Percentiles rank a stretch among this genome's conserved stretches.
phyloP scores from a whole-genome alignment of 1,140 invertebrate genomes.

The Palaemon carinicauda region DNA sequence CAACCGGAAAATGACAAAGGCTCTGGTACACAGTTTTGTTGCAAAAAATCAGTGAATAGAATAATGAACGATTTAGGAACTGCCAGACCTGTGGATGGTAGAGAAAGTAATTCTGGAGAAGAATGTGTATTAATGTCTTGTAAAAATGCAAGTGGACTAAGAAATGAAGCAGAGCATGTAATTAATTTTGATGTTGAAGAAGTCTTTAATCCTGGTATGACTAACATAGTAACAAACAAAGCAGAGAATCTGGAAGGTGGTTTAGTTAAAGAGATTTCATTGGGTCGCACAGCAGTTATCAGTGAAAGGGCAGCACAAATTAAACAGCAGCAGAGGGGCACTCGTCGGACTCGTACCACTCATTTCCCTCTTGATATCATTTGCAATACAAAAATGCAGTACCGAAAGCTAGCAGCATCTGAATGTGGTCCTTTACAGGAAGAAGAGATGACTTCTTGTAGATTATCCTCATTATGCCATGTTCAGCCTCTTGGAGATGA shows the following conservation, averaged over 20 bases:
- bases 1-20: too few species aligned
- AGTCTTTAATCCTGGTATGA: too few species aligned
- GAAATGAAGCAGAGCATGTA: too few species aligned
- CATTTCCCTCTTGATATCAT: constrained; percentile 43
- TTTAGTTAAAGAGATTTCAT: neutral
- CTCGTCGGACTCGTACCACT: neutral
- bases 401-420: neutral
- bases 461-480: constrained; percentile 17
- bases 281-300: neutral
- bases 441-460: neutral
- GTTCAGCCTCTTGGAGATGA: neutral
- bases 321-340: neutral
- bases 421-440: neutral
- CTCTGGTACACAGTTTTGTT: too few species aligned
- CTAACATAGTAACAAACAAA: neutral
- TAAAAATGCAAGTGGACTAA: too few species aligned
- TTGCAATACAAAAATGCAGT: constrained; percentile 19
- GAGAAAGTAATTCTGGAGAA: too few species aligned
- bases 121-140: too few species aligned
- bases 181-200: too few species aligned
- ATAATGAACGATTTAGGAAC: too few species aligned
- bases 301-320: constrained; percentile 21
- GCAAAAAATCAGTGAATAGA: too few species aligned
- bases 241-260: neutral
- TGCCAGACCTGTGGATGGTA: too few species aligned